A percentile compares a stretch with the other conserved stretches of the same genome.
Conservation (phyloP, 1,140 invertebrate species). For the Colletes latitarsis region DNA sequence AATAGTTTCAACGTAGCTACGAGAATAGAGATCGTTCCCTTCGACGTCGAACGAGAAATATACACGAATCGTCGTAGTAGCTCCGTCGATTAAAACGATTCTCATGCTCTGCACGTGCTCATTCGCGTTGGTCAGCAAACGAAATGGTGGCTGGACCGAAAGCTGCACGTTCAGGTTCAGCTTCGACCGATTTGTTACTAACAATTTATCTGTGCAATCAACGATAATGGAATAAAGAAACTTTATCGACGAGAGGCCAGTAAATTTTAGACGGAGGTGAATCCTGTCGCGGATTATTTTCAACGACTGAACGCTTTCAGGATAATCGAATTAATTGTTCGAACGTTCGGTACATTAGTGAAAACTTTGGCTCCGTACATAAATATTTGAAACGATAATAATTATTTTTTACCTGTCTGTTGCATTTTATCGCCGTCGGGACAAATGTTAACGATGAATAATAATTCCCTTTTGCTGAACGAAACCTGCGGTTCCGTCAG, state of each 20-base stretch:
- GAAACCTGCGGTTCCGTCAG: conserved; percentile 65
- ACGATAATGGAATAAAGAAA: background rate
- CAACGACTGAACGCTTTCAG: too few species aligned
- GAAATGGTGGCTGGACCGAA: conserved; percentile 62
- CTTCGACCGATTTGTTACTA: conserved; percentile 65
- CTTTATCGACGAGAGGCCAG: background rate
- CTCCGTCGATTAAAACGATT: conserved; percentile 49
- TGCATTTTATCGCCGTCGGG: conserved; percentile 44
- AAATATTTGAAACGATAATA: too few species aligned
- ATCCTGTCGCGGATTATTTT: too few species aligned
- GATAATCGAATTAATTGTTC: too few species aligned
- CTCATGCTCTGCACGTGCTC: conserved; percentile 39
- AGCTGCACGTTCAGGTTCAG: conserved; percentile 59
- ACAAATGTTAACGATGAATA: conserved; percentile 61
- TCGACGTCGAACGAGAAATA: conserved; percentile 57
- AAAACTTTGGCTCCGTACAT: too few species aligned
- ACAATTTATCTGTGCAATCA: conserved; percentile 60
- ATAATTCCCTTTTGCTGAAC: conserved; percentile 66
- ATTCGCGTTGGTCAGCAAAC: conserved; percentile 47
- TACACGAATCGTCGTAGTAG: conserved; percentile 40
- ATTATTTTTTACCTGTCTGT: conserved; percentile 48
- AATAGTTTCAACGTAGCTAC: conserved; percentile 47
- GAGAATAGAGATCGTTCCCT: conserved; percentile 42
- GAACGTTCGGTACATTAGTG: too few species aligned
- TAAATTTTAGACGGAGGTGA: background rate